Evolutionary conservation across 1,140 invertebrate species (phyloP).

Genomic region (Halyomorpha halys): DNA sequence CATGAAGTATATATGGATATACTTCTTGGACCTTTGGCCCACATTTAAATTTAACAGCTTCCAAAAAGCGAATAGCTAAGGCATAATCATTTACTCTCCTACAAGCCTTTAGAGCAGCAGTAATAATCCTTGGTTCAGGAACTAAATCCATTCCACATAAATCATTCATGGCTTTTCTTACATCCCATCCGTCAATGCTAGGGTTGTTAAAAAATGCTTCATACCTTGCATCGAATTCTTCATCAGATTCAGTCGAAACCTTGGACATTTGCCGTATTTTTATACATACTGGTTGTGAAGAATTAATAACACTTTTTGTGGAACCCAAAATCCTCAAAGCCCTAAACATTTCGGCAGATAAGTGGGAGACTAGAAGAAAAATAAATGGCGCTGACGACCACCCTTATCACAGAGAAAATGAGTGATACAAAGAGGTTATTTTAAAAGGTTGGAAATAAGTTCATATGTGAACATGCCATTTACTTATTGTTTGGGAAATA

Average conservation of each 20-base stretch:
- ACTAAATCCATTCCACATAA: constrained; percentile 73
- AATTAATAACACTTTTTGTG: not conserved
- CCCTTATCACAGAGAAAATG: too few species aligned
- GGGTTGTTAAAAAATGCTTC: constrained; percentile 75
- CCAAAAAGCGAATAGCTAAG: constrained; percentile 82
- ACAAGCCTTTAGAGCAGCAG: constrained; percentile 84
- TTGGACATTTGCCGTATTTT: constrained; percentile 2
- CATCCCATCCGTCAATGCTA: constrained; percentile 94
- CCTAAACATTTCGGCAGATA: not conserved
- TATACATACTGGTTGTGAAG: not conserved
- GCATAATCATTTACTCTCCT: constrained; percentile 89
- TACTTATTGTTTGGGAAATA: too few species aligned
- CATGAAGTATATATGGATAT: constrained; percentile 86
- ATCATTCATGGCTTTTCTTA: constrained; percentile 78
- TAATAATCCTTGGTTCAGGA: constrained; percentile 88
- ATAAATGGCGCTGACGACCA: too few species aligned
- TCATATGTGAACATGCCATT: too few species aligned
- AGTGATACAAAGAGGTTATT: too few species aligned
- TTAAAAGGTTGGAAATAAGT: too few species aligned
- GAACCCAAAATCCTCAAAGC: not conserved
- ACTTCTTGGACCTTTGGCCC: constrained; percentile 66
- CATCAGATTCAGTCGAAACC: constrained; percentile 7
- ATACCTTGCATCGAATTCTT: constrained; percentile 57
- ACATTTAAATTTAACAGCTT: constrained; percentile 84
- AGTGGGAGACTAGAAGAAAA: too few species aligned